Percentiles rank a stretch among this genome's conserved stretches.
These are phyloP conservation scores for Pseudomyrmex pallidus DNA, from an alignment of 1,140 invertebrate genomes.

Conservation along the genomic window DNA sequence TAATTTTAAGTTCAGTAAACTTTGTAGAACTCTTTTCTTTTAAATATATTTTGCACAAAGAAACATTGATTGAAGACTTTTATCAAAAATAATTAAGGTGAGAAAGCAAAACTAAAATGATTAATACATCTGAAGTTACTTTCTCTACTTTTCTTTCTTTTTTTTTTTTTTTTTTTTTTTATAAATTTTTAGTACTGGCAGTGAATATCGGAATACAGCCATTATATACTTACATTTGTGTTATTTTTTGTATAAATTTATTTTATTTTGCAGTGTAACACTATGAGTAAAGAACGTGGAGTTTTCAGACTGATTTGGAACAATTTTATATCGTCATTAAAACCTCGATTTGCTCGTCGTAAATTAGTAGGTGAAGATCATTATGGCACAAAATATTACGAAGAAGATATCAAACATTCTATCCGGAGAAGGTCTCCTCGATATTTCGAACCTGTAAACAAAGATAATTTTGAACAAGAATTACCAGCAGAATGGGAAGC, in stretches of 20 bases:
- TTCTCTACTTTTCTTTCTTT: no score
- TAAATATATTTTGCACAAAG: no score
- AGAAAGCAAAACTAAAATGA: no score
- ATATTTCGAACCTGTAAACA: conserved; percentile 89
- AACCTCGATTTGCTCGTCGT: conserved; percentile 84
- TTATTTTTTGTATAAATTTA: neutral
- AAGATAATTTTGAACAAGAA: conserved; percentile 88
- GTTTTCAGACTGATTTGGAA: conserved; percentile 84
- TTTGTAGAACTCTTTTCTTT: no score
- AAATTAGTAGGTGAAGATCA: conserved; percentile 88
- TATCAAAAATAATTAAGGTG: no score
- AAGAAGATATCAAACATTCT: conserved; percentile 87
- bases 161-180: no score
- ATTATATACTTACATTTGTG: no score
- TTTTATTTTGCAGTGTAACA: conserved; percentile 5
- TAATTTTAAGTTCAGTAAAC: no score
- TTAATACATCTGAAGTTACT: no score
- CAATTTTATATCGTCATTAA: conserved; percentile 87
- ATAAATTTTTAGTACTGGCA: no score
- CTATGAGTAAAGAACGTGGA: conserved; percentile 78
- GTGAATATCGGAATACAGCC: no score
- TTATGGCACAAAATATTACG: conserved; percentile 93
- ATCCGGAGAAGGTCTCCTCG: conserved; percentile 87
- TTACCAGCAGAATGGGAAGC: conserved; percentile 93
- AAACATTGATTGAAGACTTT: no score